Percentiles rank a stretch among this genome's conserved stretches.
Evolutionary conservation across 1,140 invertebrate genomes (phyloP).

Genomic region (Hylaeus volcanicus): DNA sequence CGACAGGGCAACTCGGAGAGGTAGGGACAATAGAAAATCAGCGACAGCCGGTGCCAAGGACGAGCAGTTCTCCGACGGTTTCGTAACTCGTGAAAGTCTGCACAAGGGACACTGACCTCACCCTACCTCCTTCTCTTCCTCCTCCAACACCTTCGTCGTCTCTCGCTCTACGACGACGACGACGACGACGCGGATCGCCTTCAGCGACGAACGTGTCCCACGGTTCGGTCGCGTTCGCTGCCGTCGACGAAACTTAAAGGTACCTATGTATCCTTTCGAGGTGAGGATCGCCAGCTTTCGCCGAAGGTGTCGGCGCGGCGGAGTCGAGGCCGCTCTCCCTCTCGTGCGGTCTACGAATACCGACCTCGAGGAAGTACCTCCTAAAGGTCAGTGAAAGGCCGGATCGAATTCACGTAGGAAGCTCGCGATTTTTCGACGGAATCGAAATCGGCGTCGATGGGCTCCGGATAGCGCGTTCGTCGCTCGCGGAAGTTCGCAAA

Average conservation of each 20-base stretch:
- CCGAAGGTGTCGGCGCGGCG: slow-evolving; percentile 29
- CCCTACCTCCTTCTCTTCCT: slow-evolving; percentile 66
- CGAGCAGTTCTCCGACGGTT: slow-evolving; percentile 78
- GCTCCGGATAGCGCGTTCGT: not conserved
- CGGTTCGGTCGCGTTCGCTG: slow-evolving; percentile 1
- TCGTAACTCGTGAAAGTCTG: slow-evolving; percentile 81
- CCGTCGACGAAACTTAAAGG: slow-evolving; percentile 35
- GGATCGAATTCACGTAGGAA: slow-evolving; percentile 59
- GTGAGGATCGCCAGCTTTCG: slow-evolving; percentile 49
- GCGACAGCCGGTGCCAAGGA: slow-evolving; percentile 80
- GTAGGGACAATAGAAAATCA: slow-evolving; percentile 79
- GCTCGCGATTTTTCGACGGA: slow-evolving; percentile 6
- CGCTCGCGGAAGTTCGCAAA: not conserved
- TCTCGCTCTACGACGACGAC: slow-evolving; percentile 7
- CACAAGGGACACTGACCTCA: slow-evolving; percentile 80
- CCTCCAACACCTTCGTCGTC: slow-evolving; percentile 40
- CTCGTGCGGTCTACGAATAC: slow-evolving; percentile 22
- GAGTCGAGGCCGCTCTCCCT: slow-evolving; percentile 16
- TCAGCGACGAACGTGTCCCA: slow-evolving; percentile 53
- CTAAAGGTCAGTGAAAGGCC: slow-evolving; percentile 73
- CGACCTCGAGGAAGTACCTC: slow-evolving; percentile 57
- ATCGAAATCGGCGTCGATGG: slow-evolving; percentile 18
- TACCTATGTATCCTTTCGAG: not conserved
- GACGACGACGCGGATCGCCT: slow-evolving; percentile 23
- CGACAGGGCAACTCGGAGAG: not conserved